Evolutionary conservation across 1,140 invertebrate genomes (phyloP).

Genomic region (Eufriesea mexicana): DNA sequence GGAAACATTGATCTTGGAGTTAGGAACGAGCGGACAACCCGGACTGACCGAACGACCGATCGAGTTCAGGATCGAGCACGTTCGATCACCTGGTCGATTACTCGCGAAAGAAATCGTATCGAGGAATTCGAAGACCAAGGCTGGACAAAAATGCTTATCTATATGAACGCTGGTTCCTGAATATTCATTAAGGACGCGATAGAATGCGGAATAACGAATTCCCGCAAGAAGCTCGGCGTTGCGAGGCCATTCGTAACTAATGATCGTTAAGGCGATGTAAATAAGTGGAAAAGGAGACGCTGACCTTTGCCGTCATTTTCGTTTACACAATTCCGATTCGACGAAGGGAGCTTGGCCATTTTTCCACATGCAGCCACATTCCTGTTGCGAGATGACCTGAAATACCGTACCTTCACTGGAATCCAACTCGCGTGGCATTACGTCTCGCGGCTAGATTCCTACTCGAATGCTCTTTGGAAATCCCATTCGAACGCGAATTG

Average conservation of each 20-base stretch:
- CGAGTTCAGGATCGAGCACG: not conserved
- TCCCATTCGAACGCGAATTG: not conserved
- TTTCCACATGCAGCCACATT: slow-evolving; percentile 15
- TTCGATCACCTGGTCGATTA: not conserved
- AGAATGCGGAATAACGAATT: slow-evolving; percentile 3
- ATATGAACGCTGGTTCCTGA: too few relatives aligned
- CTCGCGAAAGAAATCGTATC: not conserved
- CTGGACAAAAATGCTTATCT: too few relatives aligned
- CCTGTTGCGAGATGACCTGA: slow-evolving; percentile 28
- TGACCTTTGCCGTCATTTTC: slow-evolving; percentile 45
- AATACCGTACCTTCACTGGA: slow-evolving; percentile 47
- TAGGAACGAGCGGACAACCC: not conserved
- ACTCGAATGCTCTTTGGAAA: not conserved
- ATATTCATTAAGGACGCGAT: not conserved
- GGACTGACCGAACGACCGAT: not conserved
- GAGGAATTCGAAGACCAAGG: not conserved
- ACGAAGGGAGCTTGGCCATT: slow-evolving; percentile 6
- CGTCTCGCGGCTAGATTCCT: not conserved
- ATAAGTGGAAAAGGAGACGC: not conserved
- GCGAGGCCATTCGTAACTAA: slow-evolving; percentile 2
- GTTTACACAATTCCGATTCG: slow-evolving; percentile 34
- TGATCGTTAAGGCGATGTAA: not conserved
- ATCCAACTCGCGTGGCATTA: slow-evolving; percentile 2
- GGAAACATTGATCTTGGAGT: not conserved
- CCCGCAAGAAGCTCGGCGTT: not conserved